These are phyloP conservation scores for Amyelois transitella DNA, from an alignment of 1,140 invertebrate genomes.

Conservation along the genomic window DNA sequence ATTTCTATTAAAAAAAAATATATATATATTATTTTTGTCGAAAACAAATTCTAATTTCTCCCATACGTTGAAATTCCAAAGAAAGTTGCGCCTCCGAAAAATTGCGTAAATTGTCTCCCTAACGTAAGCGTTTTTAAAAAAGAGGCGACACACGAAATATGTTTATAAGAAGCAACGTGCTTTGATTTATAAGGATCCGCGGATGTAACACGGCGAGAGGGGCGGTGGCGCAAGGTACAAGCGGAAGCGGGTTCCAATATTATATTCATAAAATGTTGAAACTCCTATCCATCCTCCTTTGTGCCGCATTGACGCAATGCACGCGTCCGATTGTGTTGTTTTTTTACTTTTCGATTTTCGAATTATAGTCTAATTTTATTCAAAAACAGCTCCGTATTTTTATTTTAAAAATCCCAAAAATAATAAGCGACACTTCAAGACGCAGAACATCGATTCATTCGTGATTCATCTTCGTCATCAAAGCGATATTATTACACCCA, in stretches of 20 bases:
- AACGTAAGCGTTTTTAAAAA: constrained; percentile 53
- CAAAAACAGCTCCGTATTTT: too few relatives aligned
- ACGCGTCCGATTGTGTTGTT: too few relatives aligned
- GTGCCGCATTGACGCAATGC: too few relatives aligned
- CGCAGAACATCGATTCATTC: too few relatives aligned
- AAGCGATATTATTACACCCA: too few relatives aligned
- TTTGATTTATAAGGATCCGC: constrained; percentile 63
- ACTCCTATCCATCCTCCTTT: too few relatives aligned
- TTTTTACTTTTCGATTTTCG: too few relatives aligned
- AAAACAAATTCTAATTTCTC: not conserved
- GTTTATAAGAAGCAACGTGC: constrained; percentile 67
- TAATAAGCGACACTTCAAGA: too few relatives aligned
- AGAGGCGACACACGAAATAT: constrained; percentile 61
- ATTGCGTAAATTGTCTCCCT: constrained; percentile 20
- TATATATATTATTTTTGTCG: not conserved
- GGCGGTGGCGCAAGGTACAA: not conserved
- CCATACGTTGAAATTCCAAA: not conserved
- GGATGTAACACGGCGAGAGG: constrained; percentile 31
- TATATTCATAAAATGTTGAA: not conserved
- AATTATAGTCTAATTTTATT: too few relatives aligned
- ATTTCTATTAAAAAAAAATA: not conserved
- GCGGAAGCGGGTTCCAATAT: constrained; percentile 7
- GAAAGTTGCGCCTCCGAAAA: constrained; percentile 10
- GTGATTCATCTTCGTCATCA: too few relatives aligned
- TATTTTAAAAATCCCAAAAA: too few relatives aligned